Conservation (phyloP, 64 coral and sea anemone species). For the Montipora capricornis region DNA sequence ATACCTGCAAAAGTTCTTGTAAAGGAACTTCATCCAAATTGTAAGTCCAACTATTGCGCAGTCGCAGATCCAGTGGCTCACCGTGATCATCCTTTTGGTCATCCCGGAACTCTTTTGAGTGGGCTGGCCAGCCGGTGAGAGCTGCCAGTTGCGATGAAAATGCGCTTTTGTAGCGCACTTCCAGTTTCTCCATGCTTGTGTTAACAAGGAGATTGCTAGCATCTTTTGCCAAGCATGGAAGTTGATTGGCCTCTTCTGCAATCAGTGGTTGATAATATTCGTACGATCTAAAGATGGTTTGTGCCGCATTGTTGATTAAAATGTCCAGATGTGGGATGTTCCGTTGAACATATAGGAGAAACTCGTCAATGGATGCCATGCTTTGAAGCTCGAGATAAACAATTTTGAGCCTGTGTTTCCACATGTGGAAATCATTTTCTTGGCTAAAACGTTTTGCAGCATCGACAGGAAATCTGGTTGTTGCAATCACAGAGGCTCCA, state of each 20-base stretch:
- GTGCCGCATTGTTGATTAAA: slow-evolving; percentile 43
- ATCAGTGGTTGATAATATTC: slow-evolving; percentile 25
- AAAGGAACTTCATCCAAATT: slow-evolving; percentile 53
- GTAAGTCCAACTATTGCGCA: slow-evolving; percentile 52
- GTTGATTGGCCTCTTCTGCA: not conserved
- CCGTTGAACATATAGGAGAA: not conserved
- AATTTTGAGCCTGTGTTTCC: slow-evolving; percentile 45
- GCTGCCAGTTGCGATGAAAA: not conserved
- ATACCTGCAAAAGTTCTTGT: slow-evolving; percentile 40
- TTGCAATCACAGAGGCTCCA: slow-evolving; percentile 7
- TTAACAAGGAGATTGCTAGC: not conserved
- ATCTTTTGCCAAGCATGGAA: slow-evolving; percentile 8
- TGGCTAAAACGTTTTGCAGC: not conserved
- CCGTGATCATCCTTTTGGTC: slow-evolving; percentile 34
- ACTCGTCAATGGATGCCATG: slow-evolving; percentile 1
- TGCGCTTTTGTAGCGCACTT: not conserved
- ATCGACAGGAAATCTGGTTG: slow-evolving; percentile 27
- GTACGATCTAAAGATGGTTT: slow-evolving; percentile 18
- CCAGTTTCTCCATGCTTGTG: not conserved
- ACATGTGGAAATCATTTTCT: slow-evolving; percentile 7
- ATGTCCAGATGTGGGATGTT: slow-evolving; percentile 41
- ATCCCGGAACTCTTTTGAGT: not conserved
- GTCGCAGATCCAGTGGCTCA: slow-evolving; percentile 15
- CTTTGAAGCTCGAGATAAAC: slow-evolving; percentile 5
- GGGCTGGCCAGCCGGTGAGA: not conserved